A percentile compares a stretch with the other conserved stretches of the same genome.
Evolutionary conservation across 1,140 invertebrate species (phyloP).

Genomic region (Paraescarpia echinospica): DNA sequence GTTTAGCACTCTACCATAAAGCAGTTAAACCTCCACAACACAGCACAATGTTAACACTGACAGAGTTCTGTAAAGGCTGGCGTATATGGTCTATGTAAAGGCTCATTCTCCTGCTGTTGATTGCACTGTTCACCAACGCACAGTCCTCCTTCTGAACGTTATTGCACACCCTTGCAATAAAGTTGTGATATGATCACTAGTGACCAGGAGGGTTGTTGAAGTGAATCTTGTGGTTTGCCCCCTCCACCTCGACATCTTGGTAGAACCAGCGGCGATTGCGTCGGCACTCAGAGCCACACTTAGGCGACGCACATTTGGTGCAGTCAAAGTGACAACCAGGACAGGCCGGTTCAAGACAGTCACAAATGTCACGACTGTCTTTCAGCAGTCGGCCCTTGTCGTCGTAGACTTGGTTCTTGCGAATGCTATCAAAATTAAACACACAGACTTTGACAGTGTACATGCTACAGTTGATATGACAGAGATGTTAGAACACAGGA

Average conservation of each 20-base stretch:
- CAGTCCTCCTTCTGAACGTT: background rate
- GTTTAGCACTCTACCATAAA: background rate
- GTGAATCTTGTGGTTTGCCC: slow-evolving; percentile 33
- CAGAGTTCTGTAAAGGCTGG: background rate
- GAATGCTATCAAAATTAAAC: slow-evolving; percentile 1
- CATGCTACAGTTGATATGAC: too few species aligned
- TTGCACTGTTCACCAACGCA: background rate
- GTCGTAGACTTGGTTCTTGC: slow-evolving; percentile 49
- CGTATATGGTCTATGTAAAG: background rate
- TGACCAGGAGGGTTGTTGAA: background rate
- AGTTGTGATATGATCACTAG: background rate
- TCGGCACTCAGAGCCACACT: slow-evolving; percentile 68
- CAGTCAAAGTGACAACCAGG: slow-evolving; percentile 80
- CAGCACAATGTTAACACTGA: background rate
- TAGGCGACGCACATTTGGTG: slow-evolving; percentile 68
- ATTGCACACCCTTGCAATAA: background rate
- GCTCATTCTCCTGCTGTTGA: background rate
- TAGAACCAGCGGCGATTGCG: slow-evolving; percentile 53
- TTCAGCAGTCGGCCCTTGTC: slow-evolving; percentile 55
- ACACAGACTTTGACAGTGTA: background rate
- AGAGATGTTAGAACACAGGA: background rate
- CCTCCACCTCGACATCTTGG: slow-evolving; percentile 54
- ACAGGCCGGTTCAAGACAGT: slow-evolving; percentile 73
- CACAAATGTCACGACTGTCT: slow-evolving; percentile 72
- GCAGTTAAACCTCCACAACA: background rate